These are phyloP conservation scores for Brachypalpus laphriformis DNA, from an alignment of 2,888 invertebrate species.

Conservation along the genomic window DNA sequence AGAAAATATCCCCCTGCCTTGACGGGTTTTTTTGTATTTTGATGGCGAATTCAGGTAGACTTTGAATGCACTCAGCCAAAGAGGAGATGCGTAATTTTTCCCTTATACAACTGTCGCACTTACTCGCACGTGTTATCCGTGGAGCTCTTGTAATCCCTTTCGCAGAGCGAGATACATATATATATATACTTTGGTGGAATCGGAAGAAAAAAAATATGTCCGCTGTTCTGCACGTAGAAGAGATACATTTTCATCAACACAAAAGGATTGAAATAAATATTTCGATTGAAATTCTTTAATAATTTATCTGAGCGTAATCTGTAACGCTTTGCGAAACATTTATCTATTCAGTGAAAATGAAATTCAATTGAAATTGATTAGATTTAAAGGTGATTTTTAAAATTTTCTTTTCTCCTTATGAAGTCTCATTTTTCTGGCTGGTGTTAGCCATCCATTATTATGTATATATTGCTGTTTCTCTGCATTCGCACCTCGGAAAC, in stretches of 20 bases:
- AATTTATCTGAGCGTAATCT: slow-evolving; percentile 32
- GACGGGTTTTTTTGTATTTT: not conserved
- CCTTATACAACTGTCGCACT: slow-evolving; percentile 4
- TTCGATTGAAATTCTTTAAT: slow-evolving; percentile 26
- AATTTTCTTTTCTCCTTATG: slow-evolving; percentile 46
- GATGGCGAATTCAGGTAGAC: too few species aligned
- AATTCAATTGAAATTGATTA: slow-evolving; percentile 49
- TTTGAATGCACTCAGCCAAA: slow-evolving; percentile 31
- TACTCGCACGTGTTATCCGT: not conserved
- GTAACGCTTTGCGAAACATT: slow-evolving; percentile 45
- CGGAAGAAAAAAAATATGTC: slow-evolving; percentile 64
- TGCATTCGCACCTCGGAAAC: slow-evolving; percentile 55
- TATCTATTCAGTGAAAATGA: slow-evolving; percentile 63
- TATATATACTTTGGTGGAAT: slow-evolving; percentile 18
- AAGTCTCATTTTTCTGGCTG: slow-evolving; percentile 48
- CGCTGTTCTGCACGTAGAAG: slow-evolving; percentile 61
- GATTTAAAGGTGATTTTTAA: slow-evolving; percentile 65
- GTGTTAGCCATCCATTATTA: slow-evolving; percentile 64
- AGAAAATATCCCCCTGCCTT: too few species aligned
- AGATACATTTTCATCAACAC: slow-evolving; percentile 69
- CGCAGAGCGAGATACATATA: slow-evolving; percentile 42
- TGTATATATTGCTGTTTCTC: slow-evolving; percentile 66
- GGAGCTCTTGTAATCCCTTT: not conserved
- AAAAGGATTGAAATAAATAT: slow-evolving; percentile 53
- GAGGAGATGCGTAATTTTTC: slow-evolving; percentile 10